phyloP scores from a whole-genome alignment of 2,113 vertebrate species.

The Paramisgurnus dabryanus region DNA sequence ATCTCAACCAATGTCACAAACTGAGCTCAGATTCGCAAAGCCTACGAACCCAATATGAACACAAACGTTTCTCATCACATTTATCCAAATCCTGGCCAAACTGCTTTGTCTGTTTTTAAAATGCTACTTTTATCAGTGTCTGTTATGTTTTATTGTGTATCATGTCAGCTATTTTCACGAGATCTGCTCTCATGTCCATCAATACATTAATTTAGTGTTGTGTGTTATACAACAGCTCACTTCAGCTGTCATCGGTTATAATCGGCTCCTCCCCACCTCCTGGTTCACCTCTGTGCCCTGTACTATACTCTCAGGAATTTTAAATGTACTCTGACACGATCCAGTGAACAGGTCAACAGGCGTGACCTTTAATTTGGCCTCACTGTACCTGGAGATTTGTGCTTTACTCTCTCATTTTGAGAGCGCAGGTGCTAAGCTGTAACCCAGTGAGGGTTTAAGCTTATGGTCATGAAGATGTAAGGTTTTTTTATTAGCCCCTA shows the following conservation, averaged over 20 bases:
- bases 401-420: background rate
- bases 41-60: no score
- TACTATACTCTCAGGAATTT: slow-evolving; percentile 26
- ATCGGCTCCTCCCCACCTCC: background rate
- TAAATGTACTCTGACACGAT: slow-evolving; percentile 30
- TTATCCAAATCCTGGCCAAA: no score
- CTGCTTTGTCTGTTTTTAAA: no score
- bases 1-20: background rate
- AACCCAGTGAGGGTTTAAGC: background rate
- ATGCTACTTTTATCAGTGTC: no score
- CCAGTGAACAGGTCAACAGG: slow-evolving; percentile 35
- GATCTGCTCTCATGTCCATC: background rate
- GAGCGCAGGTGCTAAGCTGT: background rate
- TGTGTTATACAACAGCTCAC: slow-evolving; percentile 12
- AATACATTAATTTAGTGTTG: slow-evolving; percentile 21
- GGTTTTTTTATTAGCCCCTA: background rate
- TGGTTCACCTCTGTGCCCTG: slow-evolving; percentile 3
- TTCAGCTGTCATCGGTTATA: slow-evolving; percentile 9
- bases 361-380: slow-evolving; percentile 39
- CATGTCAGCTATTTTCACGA: no score
- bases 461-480: slow-evolving; percentile 7
- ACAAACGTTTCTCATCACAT: no score
- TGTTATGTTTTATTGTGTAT: no score
- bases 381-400: slow-evolving; percentile 13
- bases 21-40: background rate